Conservation (phyloP, 2,113 vertebrate species). For the Notothenia rossii region DNA sequence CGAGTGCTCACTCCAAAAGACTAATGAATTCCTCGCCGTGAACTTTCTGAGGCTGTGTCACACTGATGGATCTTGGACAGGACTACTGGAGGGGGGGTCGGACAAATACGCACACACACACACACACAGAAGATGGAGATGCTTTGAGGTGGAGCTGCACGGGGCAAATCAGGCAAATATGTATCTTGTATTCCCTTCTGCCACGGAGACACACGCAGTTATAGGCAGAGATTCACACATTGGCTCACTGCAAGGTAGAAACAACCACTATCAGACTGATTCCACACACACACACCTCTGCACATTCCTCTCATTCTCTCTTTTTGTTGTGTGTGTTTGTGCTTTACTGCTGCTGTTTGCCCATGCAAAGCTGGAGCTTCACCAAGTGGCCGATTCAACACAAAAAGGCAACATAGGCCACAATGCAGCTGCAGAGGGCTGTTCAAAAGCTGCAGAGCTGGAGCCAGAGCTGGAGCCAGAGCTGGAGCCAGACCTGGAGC, state of each 20-base stretch:
- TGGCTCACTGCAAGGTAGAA: neutral
- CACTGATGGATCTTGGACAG: slow-evolving; percentile 45
- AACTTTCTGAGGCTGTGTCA: slow-evolving; percentile 55
- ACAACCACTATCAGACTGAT: neutral
- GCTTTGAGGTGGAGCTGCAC: neutral
- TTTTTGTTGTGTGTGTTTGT: slow-evolving; percentile 12
- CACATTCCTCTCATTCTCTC: neutral
- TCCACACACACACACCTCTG: slow-evolving; percentile 18
- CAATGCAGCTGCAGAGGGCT: slow-evolving; percentile 25
- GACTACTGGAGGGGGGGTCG: neutral
- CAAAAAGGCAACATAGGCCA: slow-evolving; percentile 2
- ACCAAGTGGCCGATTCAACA: slow-evolving; percentile 19
- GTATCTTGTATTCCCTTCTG: neutral
- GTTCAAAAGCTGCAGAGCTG: slow-evolving; percentile 37
- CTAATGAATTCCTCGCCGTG: slow-evolving; percentile 63
- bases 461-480: neutral
- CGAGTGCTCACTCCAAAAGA: slow-evolving; percentile 63
- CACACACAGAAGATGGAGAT: slow-evolving; percentile 14
- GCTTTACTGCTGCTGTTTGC: slow-evolving; percentile 30
- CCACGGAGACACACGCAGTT: neutral
- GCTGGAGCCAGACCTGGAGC: slow-evolving; percentile 16
- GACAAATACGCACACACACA: neutral
- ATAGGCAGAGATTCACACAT: neutral
- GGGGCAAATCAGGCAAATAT: neutral
- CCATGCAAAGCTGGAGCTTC: slow-evolving; percentile 31